Percentiles rank a stretch among this genome's conserved stretches.
phyloP scores from a whole-genome alignment of 2,888 invertebrate genomes.

The Metellina segmentata region DNA sequence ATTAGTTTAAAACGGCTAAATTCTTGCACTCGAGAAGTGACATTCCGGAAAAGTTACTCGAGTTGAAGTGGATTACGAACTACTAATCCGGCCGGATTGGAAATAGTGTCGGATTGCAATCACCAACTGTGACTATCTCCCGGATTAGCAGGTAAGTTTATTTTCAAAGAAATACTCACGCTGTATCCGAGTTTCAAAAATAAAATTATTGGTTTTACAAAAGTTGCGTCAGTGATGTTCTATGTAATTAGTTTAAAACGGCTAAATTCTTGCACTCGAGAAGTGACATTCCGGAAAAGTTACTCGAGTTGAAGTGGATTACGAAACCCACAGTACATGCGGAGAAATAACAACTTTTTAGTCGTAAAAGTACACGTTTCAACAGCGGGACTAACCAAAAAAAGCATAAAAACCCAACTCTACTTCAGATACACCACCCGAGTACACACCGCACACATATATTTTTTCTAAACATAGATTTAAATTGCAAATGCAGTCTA shows the following conservation, averaged over 20 bases:
- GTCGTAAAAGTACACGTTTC: background rate
- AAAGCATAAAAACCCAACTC: background rate
- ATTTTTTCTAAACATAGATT: slow-evolving; percentile 6
- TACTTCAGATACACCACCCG: background rate
- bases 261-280: background rate
- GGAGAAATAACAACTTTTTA: background rate
- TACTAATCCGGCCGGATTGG: no score
- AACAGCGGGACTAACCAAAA: background rate
- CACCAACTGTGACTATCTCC: no score
- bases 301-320: background rate
- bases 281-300: background rate
- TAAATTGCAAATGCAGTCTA: slow-evolving; percentile 45
- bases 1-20: background rate
- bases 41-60: background rate
- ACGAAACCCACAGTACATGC: background rate
- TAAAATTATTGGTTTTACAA: no score
- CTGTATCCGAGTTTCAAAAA: no score
- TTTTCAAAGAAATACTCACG: no score
- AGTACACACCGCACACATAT: background rate
- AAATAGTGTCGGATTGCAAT: no score
- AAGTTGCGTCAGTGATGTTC: no score
- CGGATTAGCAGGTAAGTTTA: no score
- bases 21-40: background rate
- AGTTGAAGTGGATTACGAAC: background rate
- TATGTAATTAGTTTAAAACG: background rate